phyloP scores from a whole-genome alignment of 2,888 invertebrate species.

The Rhodophaea formosa region DNA sequence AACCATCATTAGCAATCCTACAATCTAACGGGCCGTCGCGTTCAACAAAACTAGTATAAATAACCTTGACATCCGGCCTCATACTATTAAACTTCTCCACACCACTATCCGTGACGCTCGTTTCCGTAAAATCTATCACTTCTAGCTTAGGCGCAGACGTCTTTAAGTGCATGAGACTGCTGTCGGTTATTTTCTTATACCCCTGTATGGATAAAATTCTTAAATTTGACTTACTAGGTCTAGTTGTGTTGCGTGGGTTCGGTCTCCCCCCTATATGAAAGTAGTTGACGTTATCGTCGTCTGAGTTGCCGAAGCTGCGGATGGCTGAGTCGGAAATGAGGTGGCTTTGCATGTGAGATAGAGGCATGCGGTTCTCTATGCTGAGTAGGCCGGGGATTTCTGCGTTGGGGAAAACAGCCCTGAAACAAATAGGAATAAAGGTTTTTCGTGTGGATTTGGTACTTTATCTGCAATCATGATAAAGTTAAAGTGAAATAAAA shows the following conservation, averaged over 20 bases:
- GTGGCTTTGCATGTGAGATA: conserved; percentile 14
- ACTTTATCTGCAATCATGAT: too few species aligned
- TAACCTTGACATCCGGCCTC: conserved; percentile 81
- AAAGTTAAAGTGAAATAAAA: too few species aligned
- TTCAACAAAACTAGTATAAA: conserved; percentile 36
- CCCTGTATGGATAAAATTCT: conserved; percentile 79
- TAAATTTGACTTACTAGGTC: conserved; percentile 70
- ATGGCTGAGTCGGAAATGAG: conserved; percentile 61
- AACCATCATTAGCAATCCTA: too few species aligned
- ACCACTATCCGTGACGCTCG: conserved; percentile 82
- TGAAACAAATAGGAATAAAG: too few species aligned
- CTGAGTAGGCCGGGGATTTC: too few species aligned
- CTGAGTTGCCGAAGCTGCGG: conserved; percentile 55
- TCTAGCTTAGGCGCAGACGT: conserved; percentile 81
- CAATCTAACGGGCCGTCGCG: not conserved
- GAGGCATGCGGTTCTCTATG: not conserved
- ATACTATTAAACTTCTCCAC: conserved; percentile 81
- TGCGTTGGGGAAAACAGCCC: conserved; percentile 18
- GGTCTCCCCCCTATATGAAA: conserved; percentile 47
- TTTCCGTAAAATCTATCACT: conserved; percentile 84
- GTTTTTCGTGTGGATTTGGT: too few species aligned
- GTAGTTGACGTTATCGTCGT: conserved; percentile 52
- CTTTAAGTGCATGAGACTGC: conserved; percentile 81
- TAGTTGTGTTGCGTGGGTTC: conserved; percentile 19
- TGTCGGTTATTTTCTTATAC: conserved; percentile 83